Evolutionary conservation across 2,113 vertebrate genomes (phyloP), one percentile per base, ranked within the genome.

Genomic region (Erpornis zantholeuca): DNA sequence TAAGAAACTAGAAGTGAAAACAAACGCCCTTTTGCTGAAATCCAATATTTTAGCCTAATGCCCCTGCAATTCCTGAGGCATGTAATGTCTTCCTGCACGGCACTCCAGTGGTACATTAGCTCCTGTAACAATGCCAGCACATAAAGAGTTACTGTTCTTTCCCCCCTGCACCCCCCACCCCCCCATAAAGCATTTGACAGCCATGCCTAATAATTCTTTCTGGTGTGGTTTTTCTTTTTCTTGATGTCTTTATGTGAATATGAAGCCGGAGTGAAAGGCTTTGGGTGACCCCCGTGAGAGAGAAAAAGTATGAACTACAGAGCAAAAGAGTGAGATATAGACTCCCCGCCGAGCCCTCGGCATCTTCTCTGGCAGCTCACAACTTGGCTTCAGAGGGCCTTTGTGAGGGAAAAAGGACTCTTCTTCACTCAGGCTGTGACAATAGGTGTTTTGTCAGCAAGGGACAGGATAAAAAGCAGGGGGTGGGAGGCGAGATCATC

Each of bases 171-270:
- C 60, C 40, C 50, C 70, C 56, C 80, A 72, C 70, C 73, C 66
- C 56, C 94, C 95, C 95, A 97, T 97, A 98, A 98, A 99, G 98
- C 98, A 95, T 97, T 97, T 99, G 99, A 99, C 99, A 99, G 98
- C 99, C 99, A 98, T 99, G 99, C 98, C 99, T 98, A 99, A 99
- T 99, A 99, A 99, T 99, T 99, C 99, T 99, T 99, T 99, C 99
- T 98, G 98, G 98, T 97, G 98, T 97, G 94, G 97, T 98, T 98
- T 98, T 98, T 98, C 87, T 97, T 98, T 98, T 98, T 98, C 98
- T 99, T 99, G 99, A 99, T 99, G 99, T 99, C 99, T 99, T 99
- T 99, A 99, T 99, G 98, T 97, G 97, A 97, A 98, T 98, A 98
- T 98, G 98, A 99, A 98, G 98, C 98, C 97, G 19, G 95, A 97